These are phyloP conservation scores for Chrysolina haemoptera DNA, from an alignment of 2,888 invertebrate species.

Conservation along the genomic window DNA sequence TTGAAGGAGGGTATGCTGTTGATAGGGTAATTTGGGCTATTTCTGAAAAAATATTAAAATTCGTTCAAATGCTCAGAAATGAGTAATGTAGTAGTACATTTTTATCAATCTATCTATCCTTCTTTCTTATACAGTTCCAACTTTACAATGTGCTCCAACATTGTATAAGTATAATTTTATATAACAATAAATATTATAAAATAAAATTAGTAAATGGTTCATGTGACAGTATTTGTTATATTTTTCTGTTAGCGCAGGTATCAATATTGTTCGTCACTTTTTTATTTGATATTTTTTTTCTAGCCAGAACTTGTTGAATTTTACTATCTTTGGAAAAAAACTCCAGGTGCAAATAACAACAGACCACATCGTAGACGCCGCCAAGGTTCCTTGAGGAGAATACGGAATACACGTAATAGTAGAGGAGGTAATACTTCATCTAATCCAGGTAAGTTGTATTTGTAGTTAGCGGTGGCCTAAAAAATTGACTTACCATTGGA, in stretches of 20 bases:
- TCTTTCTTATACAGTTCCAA: too few relatives aligned
- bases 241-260: background rate
- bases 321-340: constrained; percentile 99
- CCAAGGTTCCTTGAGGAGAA: constrained; percentile 89
- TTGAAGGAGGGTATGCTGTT: too few relatives aligned
- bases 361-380: constrained; percentile 92
- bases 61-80: too few relatives aligned
- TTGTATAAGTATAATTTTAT: too few relatives aligned
- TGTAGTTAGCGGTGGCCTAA: constrained; percentile 57
- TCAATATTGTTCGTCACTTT: background rate
- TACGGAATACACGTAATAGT: constrained; percentile 90
- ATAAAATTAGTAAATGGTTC: too few relatives aligned
- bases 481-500: constrained; percentile 47
- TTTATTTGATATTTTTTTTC: constrained; percentile 47
- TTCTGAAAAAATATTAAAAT: too few relatives aligned
- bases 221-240: background rate
- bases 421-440: constrained; percentile 78
- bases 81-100: too few relatives aligned
- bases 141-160: too few relatives aligned
- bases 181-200: background rate
- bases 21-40: too few relatives aligned
- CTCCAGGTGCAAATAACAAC: constrained; percentile 96
- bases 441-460: constrained; percentile 61
- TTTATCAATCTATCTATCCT: too few relatives aligned
- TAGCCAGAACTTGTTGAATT: constrained; percentile 97